phyloP scores from a whole-genome alignment of 1,140 invertebrate species.

The Pseudomyrmex flavicornis region DNA sequence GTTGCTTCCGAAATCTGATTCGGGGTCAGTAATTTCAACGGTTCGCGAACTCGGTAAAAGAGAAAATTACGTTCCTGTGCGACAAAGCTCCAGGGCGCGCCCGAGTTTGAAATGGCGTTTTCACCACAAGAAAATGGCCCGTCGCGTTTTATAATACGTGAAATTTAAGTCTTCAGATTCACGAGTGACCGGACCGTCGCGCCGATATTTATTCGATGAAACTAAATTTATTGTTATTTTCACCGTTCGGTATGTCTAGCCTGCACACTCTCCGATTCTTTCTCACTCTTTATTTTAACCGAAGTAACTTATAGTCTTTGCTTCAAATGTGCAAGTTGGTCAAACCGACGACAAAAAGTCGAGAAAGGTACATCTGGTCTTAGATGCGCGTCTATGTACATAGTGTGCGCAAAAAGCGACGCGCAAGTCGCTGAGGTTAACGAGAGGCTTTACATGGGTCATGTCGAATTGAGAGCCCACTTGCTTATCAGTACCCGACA shows the following conservation, averaged over 20 bases:
- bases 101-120: conserved; percentile 47
- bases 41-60: conserved; percentile 48
- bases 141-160: conserved; percentile 25
- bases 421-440: background rate
- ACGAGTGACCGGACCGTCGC: background rate
- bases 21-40: conserved; percentile 53
- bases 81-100: conserved; percentile 26
- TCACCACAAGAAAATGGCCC: conserved; percentile 8
- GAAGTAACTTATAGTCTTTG: background rate
- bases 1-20: conserved; percentile 54
- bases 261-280: background rate
- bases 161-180: background rate
- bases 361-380: background rate
- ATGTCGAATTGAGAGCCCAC: background rate
- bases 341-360: background rate
- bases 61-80: conserved; percentile 41
- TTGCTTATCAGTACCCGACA: background rate
- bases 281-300: background rate
- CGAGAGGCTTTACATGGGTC: background rate
- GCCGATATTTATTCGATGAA: background rate
- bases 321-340: background rate
- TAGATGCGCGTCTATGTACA: too few relatives aligned
- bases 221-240: background rate
- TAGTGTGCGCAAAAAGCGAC: background rate
- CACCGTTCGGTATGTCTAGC: background rate